Evolutionary conservation across 1,140 invertebrate species (phyloP).

Genomic region (Zaprionus inermis): DNA sequence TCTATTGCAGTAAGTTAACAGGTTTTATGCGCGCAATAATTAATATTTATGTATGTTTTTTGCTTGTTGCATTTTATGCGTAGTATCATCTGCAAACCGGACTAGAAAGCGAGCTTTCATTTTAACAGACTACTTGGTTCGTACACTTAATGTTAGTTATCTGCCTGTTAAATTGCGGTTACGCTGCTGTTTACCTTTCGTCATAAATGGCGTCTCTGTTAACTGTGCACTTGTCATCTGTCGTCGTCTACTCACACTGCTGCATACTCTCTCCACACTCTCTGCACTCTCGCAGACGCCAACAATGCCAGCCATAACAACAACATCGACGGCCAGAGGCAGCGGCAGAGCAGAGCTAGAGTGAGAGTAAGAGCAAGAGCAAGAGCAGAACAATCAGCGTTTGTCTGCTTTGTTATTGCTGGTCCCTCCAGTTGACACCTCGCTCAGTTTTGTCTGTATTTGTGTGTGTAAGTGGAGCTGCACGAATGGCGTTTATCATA

Average conservation of each 20-base stretch:
- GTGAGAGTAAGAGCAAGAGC: slow-evolving; percentile 25
- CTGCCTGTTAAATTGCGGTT: not conserved
- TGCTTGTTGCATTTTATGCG: not conserved
- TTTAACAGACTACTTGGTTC: not conserved
- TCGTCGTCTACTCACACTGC: slow-evolving; percentile 12
- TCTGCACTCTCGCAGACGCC: slow-evolving; percentile 35
- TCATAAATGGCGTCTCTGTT: slow-evolving; percentile 25
- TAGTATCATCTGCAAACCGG: slow-evolving; percentile 15
- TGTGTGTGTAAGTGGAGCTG: slow-evolving; percentile 34
- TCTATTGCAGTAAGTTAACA: slow-evolving; percentile 10
- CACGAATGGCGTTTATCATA: slow-evolving; percentile 72
- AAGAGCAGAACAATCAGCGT: slow-evolving; percentile 64
- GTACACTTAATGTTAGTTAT: not conserved
- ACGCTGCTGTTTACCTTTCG: not conserved
- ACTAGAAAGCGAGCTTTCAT: slow-evolving; percentile 18
- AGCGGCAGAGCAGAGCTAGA: slow-evolving; percentile 8
- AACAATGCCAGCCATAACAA: slow-evolving; percentile 27
- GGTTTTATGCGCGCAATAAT: slow-evolving; percentile 22
- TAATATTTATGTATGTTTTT: slow-evolving; percentile 11
- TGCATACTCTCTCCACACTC: slow-evolving; percentile 10
- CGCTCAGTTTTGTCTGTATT: slow-evolving; percentile 37
- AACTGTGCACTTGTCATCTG: slow-evolving; percentile 60
- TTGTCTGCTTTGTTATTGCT: slow-evolving; percentile 67
- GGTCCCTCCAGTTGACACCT: slow-evolving; percentile 65
- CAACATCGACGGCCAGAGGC: slow-evolving; percentile 46